Evolutionary conservation across 2,888 invertebrate genomes (phyloP).

Genomic region (Nymphalis c-album): DNA sequence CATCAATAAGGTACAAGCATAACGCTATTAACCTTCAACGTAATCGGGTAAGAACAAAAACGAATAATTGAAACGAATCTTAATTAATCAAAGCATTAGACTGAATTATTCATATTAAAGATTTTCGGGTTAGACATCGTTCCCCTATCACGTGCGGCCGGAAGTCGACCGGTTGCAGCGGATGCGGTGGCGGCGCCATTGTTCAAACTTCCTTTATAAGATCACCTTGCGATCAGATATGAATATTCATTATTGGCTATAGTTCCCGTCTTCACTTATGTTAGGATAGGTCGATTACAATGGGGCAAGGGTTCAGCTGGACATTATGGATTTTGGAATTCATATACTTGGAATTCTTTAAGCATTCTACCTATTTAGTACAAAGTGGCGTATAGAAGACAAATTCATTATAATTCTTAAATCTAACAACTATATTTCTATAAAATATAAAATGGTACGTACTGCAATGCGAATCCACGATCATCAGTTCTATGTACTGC

Average conservation of each 20-base stretch:
- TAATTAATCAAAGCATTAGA: slow-evolving; percentile 4
- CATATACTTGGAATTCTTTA: no score
- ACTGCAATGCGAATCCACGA: no score
- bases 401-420: no score
- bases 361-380: no score
- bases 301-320: neutral
- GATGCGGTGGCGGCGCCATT: slow-evolving; percentile 48
- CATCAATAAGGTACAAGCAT: no score
- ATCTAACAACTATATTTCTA: no score
- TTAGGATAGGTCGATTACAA: neutral
- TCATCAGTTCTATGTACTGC: no score
- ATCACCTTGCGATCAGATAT: slow-evolving; percentile 33
- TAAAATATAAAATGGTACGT: no score
- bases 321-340: neutral
- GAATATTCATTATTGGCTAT: slow-evolving; percentile 15
- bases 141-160: slow-evolving; percentile 42
- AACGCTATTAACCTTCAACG: neutral
- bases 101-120: slow-evolving; percentile 7
- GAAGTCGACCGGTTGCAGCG: slow-evolving; percentile 55
- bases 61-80: neutral
- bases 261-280: neutral
- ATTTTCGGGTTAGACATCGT: slow-evolving; percentile 33
- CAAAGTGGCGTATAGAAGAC: no score
- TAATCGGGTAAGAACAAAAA: neutral
- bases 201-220: slow-evolving; percentile 37